Evolutionary conservation across 2,888 invertebrate species (phyloP).

Genomic region (Allolobophora icterica): DNA sequence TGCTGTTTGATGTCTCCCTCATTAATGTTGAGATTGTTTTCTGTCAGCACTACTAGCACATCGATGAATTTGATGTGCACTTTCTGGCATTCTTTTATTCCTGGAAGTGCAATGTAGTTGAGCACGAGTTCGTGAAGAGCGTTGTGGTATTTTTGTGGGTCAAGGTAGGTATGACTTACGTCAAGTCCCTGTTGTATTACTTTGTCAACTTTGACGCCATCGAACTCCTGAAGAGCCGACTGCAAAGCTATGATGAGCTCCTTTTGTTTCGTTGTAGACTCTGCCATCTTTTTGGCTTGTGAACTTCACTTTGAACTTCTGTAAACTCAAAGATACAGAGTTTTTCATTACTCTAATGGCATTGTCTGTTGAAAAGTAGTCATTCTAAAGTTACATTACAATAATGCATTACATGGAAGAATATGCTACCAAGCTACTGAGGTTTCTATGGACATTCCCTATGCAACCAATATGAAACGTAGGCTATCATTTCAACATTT

Average conservation of each 20-base stretch:
- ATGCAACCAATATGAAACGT: too few species aligned
- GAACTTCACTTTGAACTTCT: neutral
- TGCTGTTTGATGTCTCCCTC: conserved; percentile 18
- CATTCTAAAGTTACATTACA: neutral
- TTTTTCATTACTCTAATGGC: neutral
- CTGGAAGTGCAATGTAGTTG: conserved; percentile 15
- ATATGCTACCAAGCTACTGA: neutral
- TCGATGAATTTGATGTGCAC: conserved; percentile 35
- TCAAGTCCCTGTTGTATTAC: conserved; percentile 32
- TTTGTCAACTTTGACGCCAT: conserved; percentile 27
- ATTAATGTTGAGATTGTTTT: conserved; percentile 31
- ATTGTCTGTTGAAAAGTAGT: neutral
- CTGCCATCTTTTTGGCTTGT: neutral
- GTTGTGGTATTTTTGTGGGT: conserved; percentile 26
- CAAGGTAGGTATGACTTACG: conserved; percentile 8
- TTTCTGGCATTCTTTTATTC: neutral
- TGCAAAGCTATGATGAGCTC: conserved; percentile 25
- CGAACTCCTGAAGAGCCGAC: conserved; percentile 27
- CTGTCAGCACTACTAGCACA: conserved; percentile 20
- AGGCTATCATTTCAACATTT: too few species aligned
- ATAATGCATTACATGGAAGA: neutral
- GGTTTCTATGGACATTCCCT: neutral
- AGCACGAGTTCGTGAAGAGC: conserved; percentile 35
- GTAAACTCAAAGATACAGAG: neutral
- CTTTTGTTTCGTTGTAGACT: conserved; percentile 14